Percentiles rank a stretch among this genome's conserved stretches.
Evolutionary conservation across 2,113 vertebrate genomes (phyloP).

Genomic region (Lontra canadensis): DNA sequence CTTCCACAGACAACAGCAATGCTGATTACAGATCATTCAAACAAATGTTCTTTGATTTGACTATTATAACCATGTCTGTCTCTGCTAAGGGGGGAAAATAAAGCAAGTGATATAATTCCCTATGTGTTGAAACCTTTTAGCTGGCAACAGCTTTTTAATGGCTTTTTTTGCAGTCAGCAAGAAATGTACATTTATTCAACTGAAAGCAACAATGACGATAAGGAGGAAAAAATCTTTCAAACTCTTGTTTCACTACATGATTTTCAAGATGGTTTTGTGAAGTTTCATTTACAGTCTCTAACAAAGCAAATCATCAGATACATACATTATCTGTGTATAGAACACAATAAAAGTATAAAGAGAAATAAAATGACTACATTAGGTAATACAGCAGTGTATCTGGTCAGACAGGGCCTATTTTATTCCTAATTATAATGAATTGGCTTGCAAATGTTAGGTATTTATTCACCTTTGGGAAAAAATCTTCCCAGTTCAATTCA

Average conservation of each 20-base stretch:
- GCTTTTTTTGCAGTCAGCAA: conserved; percentile 82
- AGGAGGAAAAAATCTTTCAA: conserved; percentile 83
- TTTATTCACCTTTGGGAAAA: conserved; percentile 36
- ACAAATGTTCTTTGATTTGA: conserved; percentile 65
- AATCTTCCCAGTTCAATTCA: conserved; percentile 1
- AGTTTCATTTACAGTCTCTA: conserved; percentile 86
- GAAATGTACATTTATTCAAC: conserved; percentile 84
- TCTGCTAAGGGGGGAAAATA: conserved; percentile 22
- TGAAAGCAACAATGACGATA: conserved; percentile 81
- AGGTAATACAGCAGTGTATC: conserved; percentile 61
- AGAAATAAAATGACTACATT: conserved; percentile 74
- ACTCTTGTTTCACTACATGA: conserved; percentile 77
- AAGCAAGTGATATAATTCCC: conserved; percentile 63
- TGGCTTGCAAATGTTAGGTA: conserved; percentile 75
- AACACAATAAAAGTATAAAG: conserved; percentile 77
- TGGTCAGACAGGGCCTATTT: conserved; percentile 57
- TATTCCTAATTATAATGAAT: conserved; percentile 65
- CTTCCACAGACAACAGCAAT: conserved; percentile 50
- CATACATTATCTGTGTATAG: conserved; percentile 80
- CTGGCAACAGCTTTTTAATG: conserved; percentile 87
- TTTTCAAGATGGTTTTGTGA: conserved; percentile 81
- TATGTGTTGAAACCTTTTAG: conserved; percentile 80
- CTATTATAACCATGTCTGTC: conserved; percentile 53
- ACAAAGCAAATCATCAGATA: conserved; percentile 83
- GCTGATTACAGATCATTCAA: conserved; percentile 66